Evolutionary conservation across 2,113 vertebrate genomes (phyloP), one percentile per base, ranked within the genome.

Genomic region (Bagarius yarrelli): DNA sequence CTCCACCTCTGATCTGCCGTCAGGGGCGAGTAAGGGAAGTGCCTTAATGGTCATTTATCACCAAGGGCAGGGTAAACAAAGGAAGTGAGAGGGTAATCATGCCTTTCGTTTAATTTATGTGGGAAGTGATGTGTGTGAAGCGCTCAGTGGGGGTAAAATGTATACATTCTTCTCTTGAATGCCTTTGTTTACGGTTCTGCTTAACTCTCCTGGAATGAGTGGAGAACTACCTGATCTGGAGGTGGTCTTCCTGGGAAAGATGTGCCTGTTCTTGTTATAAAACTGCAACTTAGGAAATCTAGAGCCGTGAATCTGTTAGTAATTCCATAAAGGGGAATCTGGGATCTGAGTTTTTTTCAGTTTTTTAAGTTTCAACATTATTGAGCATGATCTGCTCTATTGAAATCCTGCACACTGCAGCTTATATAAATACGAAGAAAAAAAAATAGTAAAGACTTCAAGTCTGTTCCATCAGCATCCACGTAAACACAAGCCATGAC

Each of bases 21-120:
- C 70, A 73, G 69, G 69, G 74, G 69, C 30, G 64, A 84, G 47
- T 50, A 73, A 78, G 79, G 75, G 81, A 85, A 82, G 78, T 66
- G 79, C 78, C 76, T 75, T 83, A 81, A 81, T 81, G 81, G 83
- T 85, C 81, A 86, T 85, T 84, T 82, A 86, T 81, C 85, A 86
- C 83, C 81, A 83, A 69, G 61, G 59, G 32, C 81, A 81, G 78
- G 76, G 75, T 86, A 86, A 86, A 86, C 85, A 85, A 60, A 84
- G 83, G 81, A 83, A 84, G 80, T 80, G 67, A 86, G 83, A 86
- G 74, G 70, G 78, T 76, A 84, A 84, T 86, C 80, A 52, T 84
- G 76, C 66, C 73, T 86, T n/a, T 59, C 71, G 79, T 87, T 73
- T 85, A 84, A 84, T 85, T 87, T 83, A 87, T 84, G 82, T 85